Evolutionary conservation across 2,113 vertebrate species (phyloP).

Genomic region (Dasyprocta punctata): DNA sequence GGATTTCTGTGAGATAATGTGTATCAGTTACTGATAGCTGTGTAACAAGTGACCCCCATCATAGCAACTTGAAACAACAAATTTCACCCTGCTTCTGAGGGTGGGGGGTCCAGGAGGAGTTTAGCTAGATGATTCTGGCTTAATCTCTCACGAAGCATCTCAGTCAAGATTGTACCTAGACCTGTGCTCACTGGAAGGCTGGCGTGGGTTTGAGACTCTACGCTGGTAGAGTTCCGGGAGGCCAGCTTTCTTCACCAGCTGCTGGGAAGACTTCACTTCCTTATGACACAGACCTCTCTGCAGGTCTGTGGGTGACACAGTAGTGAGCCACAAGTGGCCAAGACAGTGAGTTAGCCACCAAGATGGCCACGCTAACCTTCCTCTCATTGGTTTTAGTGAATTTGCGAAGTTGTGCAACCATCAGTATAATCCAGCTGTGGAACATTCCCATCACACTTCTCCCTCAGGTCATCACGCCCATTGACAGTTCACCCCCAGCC

Average conservation of each 20-base stretch:
- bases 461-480: background rate
- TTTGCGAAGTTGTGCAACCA: no score
- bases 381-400: fast-evolving
- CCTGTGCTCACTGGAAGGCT: background rate
- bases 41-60: background rate
- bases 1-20: fast-evolving
- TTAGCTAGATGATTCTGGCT: background rate
- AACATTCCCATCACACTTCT: no score
- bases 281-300: fast-evolving
- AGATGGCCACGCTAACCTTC: fast-evolving
- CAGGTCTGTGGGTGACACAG: background rate
- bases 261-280: background rate
- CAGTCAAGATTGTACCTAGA: background rate
- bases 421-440: background rate
- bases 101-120: fast-evolving
- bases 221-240: fast-evolving
- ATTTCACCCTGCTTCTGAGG: background rate
- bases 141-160: background rate
- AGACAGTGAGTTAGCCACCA: background rate
- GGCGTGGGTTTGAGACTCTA: fast-evolving
- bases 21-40: background rate
- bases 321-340: fast-evolving
- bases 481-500: background rate
- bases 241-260: background rate
- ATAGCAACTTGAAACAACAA: background rate